Percentiles rank a stretch among this genome's conserved stretches.
These are phyloP conservation scores for Chironomus tentans DNA, from an alignment of 2,888 invertebrate species.

Conservation along the genomic window DNA sequence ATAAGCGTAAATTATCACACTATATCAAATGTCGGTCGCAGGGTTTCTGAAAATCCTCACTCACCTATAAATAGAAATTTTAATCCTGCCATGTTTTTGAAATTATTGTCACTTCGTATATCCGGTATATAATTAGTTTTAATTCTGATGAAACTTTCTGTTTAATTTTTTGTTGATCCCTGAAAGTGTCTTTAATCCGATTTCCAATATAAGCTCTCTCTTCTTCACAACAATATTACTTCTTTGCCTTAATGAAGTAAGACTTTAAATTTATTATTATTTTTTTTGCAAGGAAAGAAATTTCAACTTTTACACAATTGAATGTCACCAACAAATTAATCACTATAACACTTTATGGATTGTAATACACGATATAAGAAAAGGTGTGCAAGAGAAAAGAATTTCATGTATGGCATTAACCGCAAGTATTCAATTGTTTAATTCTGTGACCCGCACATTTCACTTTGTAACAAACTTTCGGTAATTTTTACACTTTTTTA, in stretches of 20 bases:
- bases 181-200: constrained; percentile 19
- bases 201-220: neutral
- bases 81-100: constrained; percentile 20
- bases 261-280: neutral
- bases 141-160: constrained; percentile 2
- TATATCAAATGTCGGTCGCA: neutral
- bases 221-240: too few relatives aligned
- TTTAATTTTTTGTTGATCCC: constrained; percentile 5
- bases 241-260: too few relatives aligned
- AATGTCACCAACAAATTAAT: neutral
- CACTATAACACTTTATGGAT: neutral
- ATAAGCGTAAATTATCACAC: too few relatives aligned
- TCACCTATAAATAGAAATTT: constrained; percentile 24
- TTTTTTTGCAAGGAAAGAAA: neutral
- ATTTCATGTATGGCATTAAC: neutral
- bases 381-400: neutral
- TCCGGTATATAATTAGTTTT: neutral
- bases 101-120: neutral
- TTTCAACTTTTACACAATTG: neutral
- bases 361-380: too few relatives aligned
- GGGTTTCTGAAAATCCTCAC: neutral
- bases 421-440: neutral
- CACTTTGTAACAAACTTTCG: neutral
- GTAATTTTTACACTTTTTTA: neutral
- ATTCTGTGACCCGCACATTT: neutral